These are phyloP conservation scores for Vulpes vulpes DNA, from an alignment of 2,113 vertebrate genomes.

Conservation along the genomic window DNA sequence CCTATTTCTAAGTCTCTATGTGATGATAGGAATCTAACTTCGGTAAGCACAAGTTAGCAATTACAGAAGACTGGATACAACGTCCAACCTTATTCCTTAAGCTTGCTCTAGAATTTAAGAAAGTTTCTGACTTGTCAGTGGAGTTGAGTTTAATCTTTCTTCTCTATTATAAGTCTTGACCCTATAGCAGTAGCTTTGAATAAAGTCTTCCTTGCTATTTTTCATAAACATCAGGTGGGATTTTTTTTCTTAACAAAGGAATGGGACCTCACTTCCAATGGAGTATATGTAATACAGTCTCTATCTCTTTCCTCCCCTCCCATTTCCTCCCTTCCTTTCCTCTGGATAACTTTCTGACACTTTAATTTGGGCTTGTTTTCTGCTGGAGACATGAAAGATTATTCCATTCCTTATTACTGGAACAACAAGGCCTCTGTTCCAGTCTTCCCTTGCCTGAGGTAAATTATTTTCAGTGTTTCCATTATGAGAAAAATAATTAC, in stretches of 20 bases:
- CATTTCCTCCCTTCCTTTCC: rapidly evolving
- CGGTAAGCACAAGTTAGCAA: neutral
- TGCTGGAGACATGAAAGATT: neutral
- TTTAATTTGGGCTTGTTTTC: conserved; percentile 11
- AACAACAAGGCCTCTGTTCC: conserved; percentile 13
- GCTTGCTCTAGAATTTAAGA: neutral
- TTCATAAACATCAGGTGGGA: neutral
- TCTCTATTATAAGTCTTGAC: neutral
- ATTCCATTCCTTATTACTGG: neutral
- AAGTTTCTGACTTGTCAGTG: neutral
- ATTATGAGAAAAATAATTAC: neutral
- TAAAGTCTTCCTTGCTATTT: neutral
- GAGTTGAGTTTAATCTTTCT: neutral
- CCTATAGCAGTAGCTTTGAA: neutral
- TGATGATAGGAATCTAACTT: neutral
- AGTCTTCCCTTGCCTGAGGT: neutral
- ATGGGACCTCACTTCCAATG: neutral
- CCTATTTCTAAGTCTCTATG: neutral
- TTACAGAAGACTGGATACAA: neutral
- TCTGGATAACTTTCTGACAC: neutral
- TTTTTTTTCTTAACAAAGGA: conserved; percentile 40
- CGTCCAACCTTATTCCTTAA: neutral
- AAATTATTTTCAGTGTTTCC: conserved; percentile 1
- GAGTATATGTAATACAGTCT: neutral
- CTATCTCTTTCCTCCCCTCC: neutral